Evolutionary conservation across 2,888 invertebrate genomes (phyloP), one percentile per base, ranked within the genome.

Genomic region (Caenorhabditis zanzibari): DNA sequence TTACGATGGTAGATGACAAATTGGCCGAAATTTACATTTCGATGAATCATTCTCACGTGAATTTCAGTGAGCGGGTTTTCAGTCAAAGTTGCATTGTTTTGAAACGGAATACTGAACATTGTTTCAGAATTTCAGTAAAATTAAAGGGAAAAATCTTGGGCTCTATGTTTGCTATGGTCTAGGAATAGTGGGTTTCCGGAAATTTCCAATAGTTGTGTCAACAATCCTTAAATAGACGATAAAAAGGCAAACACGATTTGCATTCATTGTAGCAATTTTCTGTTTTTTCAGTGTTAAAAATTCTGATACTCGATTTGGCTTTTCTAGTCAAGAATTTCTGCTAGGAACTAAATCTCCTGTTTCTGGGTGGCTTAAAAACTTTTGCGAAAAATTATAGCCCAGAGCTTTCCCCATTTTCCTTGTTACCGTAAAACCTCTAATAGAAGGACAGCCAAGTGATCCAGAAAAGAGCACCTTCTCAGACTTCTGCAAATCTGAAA

Each of bases 31-130:
- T 44, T 63, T 44, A 47, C 16, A 24, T 41, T 35, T 49, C 4
- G 2, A 61, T 59, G 59, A 59, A 9, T 63, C 61, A 44, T 44
- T 44, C 44, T 63, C 61, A 24, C 61, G 38, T 63, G 41, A 26
- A 24, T 35, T n/a, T 24, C 16, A 6, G 24, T 9, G n/a, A 16
- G 44, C 41, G 44, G 22, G 58, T 58, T 58, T 32, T 16, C 58
- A n/a, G 16, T 58, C 6, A 58, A 58, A 32, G 32, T 16, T 16
- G 12, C 1, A 1, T 52, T 52, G 14, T 28, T 2, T 1, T 24
- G 56, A 16, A 28, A 22, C 56, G 16, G 16, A 52, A 52, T 10
- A n/a, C 6, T 22, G 52, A 16, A 32, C 22, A 24, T 16, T 19
- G 52, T 19, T 24, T 35, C 7, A 9, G 7, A 59, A 59, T 12